Base-by-base conservation (phyloP, 2,888 invertebrate species). In the Mimachlamys varia region DNA sequence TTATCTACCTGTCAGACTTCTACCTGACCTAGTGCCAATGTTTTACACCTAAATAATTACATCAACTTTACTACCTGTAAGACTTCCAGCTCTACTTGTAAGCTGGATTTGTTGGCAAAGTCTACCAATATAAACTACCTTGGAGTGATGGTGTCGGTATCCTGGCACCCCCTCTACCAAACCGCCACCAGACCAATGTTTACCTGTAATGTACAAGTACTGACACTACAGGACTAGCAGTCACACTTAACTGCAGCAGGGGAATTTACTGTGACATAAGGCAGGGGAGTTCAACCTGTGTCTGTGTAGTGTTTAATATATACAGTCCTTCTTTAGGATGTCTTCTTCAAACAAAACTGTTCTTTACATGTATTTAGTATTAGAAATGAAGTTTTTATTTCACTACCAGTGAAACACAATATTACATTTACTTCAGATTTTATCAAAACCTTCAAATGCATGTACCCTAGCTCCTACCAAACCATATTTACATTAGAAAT, bases 151-250 rank as follows among this genome's bases (percentile, higher is more conserved):
- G n/a, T n/a, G 62, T 62, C n/a, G 2, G 22, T 62, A n/a, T 76
- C 33, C 33, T 76, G 76, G 76, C 76, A 76, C 33, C 76, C 22
- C 33, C 33, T 13, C 76, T 76, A 76, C 76, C 27, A 19, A 53
- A 44, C 44, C 44, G 33, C 76, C 33, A 5, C 27, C 12, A 12
- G 76, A 33, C 27, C 13, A 22, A 76, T 76, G 12, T 76, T 27
- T 76, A 76, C 33, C 27, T 76, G 33, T n/a, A n/a, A n/a, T n/a
- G n/a, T 76, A 76, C 76, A 33, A n/a, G n/a, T 62, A 62, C 62
- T 22, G 76, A 76, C 76, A 76, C 76, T 76, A 33, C 33, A 76
- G 53, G 58, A 58, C 58, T 1, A n/a, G 33, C 12, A 76, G 76
- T 76, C 76, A 76, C 76, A 76, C 76, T 33, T 12, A 33, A 33